These are phyloP conservation scores for Rhagonycha fulva DNA, from an alignment of 2,888 invertebrate species.

Conservation along the genomic window DNA sequence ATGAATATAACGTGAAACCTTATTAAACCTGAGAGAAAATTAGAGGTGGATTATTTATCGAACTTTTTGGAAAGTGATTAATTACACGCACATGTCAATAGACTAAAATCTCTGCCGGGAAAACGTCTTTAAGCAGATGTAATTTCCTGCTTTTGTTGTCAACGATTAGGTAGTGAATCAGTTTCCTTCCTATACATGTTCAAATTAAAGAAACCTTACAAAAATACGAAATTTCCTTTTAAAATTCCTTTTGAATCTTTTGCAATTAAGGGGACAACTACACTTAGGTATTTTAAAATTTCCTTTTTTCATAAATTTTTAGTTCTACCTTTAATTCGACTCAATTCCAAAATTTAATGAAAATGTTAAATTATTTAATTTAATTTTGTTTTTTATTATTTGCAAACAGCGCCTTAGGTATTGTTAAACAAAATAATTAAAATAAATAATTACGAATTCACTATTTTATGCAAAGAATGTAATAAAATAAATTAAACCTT, in stretches of 20 bases:
- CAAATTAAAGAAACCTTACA: slow-evolving; percentile 32
- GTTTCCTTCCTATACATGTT: slow-evolving; percentile 44
- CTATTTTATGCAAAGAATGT: slow-evolving; percentile 11
- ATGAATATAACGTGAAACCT: not conserved
- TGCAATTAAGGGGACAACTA: not conserved
- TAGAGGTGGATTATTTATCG: not conserved
- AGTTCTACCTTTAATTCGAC: no score
- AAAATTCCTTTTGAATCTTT: not conserved
- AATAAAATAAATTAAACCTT: slow-evolving; percentile 33
- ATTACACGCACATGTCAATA: slow-evolving; percentile 40
- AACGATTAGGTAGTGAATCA: slow-evolving; percentile 41
- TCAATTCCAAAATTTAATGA: no score
- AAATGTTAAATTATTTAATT: not conserved
- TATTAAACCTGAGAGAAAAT: not conserved
- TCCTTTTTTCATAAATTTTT: not conserved
- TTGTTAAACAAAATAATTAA: not conserved
- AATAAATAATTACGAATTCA: not conserved
- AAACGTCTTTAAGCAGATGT: slow-evolving; percentile 40
- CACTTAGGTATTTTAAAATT: not conserved
- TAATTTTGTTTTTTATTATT: not conserved
- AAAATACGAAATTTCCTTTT: not conserved
- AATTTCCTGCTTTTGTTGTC: slow-evolving; percentile 45
- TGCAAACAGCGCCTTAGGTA: not conserved
- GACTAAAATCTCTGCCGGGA: slow-evolving; percentile 28
- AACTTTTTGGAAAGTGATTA: slow-evolving; percentile 38